Base-by-base conservation (phyloP, 1,140 invertebrate genomes). In the Littorina saxatilis region DNA sequence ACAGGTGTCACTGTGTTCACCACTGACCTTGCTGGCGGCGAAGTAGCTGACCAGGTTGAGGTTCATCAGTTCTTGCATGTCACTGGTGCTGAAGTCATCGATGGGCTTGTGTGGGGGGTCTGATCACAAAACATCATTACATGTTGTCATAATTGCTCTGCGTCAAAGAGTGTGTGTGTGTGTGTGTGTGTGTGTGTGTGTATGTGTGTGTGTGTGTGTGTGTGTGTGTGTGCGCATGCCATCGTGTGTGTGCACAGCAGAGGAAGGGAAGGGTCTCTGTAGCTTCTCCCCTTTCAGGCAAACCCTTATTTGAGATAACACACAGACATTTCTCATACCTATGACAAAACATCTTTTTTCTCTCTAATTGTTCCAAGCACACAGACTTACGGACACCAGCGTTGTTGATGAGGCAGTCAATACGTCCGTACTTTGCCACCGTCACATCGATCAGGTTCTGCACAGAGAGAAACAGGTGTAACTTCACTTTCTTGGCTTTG, bases 331-430 rank as follows among this genome's bases (percentile, higher is more conserved):
- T 63, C 29, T 9, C 23, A 11, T 9, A 11, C 58, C 7, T 27
- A 32, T 27, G 29, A 32, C 23, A n/a, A 27, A 27, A 63, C n/a
- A n/a, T n/a, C n/a, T n/a, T n/a, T n/a, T n/a, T n/a, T n/a, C n/a
- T n/a, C n/a, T n/a, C n/a, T n/a, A n/a, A 9, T 27, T 63, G 7
- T 63, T 63, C 58, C 7, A 63, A 32, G 23, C 29, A n/a, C 29
- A n/a, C 23, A 11, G 58, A 90, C 90, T 86, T 84, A 91, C 90
- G 90, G 15, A 74, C 73, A 39, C 91, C 91, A 61, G 90, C 91
- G 82, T 91, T 91, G 82, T 91, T 91, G 61, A 91, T 89, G 1
- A 91, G 76, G 77, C 91, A 91, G 74, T 91, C 91, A 47, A 91
- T 85, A 63, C 79, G 81, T 11, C 90, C 89, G 86, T 88, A 91